phyloP scores from a whole-genome alignment of 2,797 vertebrate genomes.

The Picus viridis region DNA sequence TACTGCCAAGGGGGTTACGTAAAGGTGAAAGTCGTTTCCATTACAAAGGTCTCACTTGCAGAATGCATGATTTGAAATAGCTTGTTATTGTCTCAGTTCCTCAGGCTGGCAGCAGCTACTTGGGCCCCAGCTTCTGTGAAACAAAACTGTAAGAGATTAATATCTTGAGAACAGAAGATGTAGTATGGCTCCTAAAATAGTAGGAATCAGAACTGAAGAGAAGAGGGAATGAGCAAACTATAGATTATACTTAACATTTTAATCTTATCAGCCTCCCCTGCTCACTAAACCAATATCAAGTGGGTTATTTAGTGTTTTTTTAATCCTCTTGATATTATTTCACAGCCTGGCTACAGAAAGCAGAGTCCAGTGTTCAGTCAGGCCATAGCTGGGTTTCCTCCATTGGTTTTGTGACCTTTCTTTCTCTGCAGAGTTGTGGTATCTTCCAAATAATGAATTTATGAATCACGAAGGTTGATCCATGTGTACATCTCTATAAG shows the following conservation, averaged over 20 bases:
- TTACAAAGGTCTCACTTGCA: background rate
- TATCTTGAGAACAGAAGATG: background rate
- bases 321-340: background rate
- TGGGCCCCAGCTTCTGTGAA: background rate
- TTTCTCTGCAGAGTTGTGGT: background rate
- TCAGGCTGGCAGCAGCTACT: background rate
- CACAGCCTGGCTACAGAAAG: background rate
- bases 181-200: background rate
- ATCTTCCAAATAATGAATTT: background rate
- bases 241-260: fast-evolving
- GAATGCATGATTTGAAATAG: background rate
- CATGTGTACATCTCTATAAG: background rate
- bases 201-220: background rate
- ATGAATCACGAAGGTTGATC: background rate
- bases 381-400: background rate
- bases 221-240: fast-evolving
- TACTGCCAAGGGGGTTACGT: fast-evolving
- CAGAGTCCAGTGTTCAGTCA: background rate
- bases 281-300: background rate
- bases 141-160: no score
- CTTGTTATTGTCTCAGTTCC: background rate
- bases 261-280: background rate
- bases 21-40: background rate
- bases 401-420: background rate
- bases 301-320: background rate